Base-by-base conservation (phyloP, 2,888 invertebrate species). In the Athripsodes cinereus region DNA sequence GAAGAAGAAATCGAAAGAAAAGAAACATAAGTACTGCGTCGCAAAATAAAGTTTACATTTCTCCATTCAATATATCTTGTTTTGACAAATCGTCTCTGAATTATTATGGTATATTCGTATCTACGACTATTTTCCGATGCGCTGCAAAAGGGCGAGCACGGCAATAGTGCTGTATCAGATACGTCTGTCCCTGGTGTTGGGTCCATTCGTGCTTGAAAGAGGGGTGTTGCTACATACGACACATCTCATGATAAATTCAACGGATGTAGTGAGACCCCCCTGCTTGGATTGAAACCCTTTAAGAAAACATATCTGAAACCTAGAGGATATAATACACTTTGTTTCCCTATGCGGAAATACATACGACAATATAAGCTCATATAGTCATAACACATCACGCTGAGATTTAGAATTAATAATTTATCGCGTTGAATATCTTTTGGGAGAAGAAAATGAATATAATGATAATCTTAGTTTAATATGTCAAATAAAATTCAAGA, bases 51-150 rank as follows among this genome's bases (percentile, higher is more conserved):
- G 40, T 40, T 40, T 40, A 40, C 40, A 40, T 40, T 16, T 40
- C 40, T 13, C 3, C 16, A 13, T 40, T 40, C 40, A 40, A 40
- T 40, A 40, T 40, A 40, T 40, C 40, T 40, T 40, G 13, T 40
- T 40, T 40, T 40, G 40, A 40, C 40, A 40, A 40, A 40, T 40
- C 40, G 40, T 40, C 40, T 16, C 40, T 40, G 40, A 40, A 40
- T 40, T 40, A 40, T 40, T 16, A 16, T 40, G 40, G 40, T 40
- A 40, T 3, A 13, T 40, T 40, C 11, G 31, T 31, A 3, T 13
- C 8, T 40, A 40, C 40, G 40, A 40, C 5, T 40, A 16, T 3
- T 26, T 16, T 40, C 40, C 40, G 13, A 10, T 26, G 26, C 26
- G 26, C 26, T 26, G 26, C 26, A 40, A 40, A 40, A 40, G 40